Evolutionary conservation across 2,888 invertebrate species (phyloP), one percentile per base, ranked within the genome.

Genomic region (Aleiodes testaceus): DNA sequence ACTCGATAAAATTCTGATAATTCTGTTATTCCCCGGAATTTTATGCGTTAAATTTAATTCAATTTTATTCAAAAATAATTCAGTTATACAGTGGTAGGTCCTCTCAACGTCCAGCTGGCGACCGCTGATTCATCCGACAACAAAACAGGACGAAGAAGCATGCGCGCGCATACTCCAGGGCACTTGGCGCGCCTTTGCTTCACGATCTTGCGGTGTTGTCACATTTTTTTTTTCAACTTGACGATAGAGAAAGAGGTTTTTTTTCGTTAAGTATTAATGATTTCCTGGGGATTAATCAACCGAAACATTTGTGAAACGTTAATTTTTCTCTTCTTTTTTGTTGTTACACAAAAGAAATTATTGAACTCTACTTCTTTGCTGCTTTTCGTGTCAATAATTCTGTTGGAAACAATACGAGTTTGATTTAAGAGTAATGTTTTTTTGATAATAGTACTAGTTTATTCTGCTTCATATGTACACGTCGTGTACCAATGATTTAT

Each of bases 41-140:
- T 26, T 53, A 53, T 50, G 3, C 22, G 9, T 52, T 22, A 9
- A 52, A 52, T 16, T 14, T 16, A 3, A 7, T 52, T 12, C 14
- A 12, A 22, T 12, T 12, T 9, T 16, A 49, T 72, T 70, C 72
- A 44, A 18, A 70, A 70, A 72, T 75, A 74, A 76, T 76, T 76
- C 73, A 76, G 70, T 71, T 74, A 75, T 70, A 67, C 72, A 68
- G 70, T 66, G 65, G 70, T 63, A 49, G 65, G 61, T 55, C 65
- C 66, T 68, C 69, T 70, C 49, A 63, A 65, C 52, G 66, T 78
- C 77, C 81, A 83, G 82, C 82, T 82, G 82, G 78, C 76, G 81
- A 36, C 42, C 36, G 59, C 77, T 83, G 82, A 83, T 83, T 83
- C 83, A 83, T 83, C 79, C 78, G 69, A 70, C 59, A 66, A 9